A percentile compares a stretch with the other conserved stretches of the same genome.
phyloP scores from a whole-genome alignment of 2,797 vertebrate species.

The Tadarida brasiliensis region DNA sequence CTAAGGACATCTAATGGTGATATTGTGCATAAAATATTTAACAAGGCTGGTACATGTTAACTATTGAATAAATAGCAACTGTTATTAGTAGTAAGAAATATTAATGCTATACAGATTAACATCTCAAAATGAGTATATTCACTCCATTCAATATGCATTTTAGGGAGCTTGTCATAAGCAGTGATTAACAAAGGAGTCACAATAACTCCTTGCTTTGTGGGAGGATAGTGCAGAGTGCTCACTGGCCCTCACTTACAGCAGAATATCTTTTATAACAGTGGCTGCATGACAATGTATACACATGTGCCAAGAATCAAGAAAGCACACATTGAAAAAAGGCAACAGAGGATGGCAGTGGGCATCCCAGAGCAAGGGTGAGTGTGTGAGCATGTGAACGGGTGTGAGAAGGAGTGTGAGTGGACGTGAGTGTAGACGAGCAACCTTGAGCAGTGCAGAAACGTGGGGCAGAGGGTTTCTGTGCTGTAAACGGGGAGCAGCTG shows the following conservation, averaged over 20 bases:
- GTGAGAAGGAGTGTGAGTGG: too few species aligned
- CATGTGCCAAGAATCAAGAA: background rate
- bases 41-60: background rate
- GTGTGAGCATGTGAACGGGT: too few species aligned
- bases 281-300: background rate
- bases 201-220: background rate
- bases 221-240: background rate
- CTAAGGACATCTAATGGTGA: background rate
- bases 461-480: too few species aligned
- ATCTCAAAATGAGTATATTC: constrained; percentile 59
- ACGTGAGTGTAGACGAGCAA: too few species aligned
- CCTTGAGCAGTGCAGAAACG: too few species aligned
- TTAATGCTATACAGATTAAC: constrained; percentile 48
- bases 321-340: background rate
- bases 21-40: background rate
- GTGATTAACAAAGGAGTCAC: constrained; percentile 57
- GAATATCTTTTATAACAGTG: background rate
- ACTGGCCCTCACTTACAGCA: background rate
- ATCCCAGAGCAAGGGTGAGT: too few species aligned
- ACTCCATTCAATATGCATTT: constrained; percentile 44
- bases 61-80: constrained; percentile 32
- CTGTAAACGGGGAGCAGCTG: too few species aligned
- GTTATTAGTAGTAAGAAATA: constrained; percentile 63
- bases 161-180: background rate
- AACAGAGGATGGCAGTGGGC: background rate